Evolutionary conservation across 2,797 vertebrate species (phyloP).

Genomic region (Acestrorhynchus altus): DNA sequence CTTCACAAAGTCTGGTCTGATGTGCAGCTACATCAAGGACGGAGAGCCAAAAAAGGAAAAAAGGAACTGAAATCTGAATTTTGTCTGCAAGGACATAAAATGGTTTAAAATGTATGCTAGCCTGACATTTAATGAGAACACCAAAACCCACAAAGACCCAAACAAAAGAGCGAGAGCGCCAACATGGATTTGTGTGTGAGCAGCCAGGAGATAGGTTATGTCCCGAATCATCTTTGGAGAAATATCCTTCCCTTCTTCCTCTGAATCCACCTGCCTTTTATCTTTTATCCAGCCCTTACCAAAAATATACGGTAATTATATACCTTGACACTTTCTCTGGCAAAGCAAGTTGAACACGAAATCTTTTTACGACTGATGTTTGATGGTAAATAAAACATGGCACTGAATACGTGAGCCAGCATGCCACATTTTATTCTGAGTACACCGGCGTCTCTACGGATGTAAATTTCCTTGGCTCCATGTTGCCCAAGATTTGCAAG

Average conservation of each 20-base stretch:
- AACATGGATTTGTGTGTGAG: slow-evolving; percentile 34
- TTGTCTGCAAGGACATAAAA: slow-evolving; percentile 31
- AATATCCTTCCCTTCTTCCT: slow-evolving; percentile 27
- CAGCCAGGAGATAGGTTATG: slow-evolving; percentile 45
- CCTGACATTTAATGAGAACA: slow-evolving; percentile 35
- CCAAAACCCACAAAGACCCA: slow-evolving; percentile 27
- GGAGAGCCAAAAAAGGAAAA: slow-evolving; percentile 37
- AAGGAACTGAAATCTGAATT: slow-evolving; percentile 39
- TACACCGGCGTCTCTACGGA: slow-evolving; percentile 8
- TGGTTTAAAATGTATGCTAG: slow-evolving; percentile 39
- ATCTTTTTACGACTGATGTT: neutral
- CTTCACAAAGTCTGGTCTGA: slow-evolving; percentile 52
- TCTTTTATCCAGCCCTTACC: slow-evolving; percentile 1
- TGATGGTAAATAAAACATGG: neutral
- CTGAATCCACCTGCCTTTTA: slow-evolving; percentile 13
- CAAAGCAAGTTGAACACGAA: neutral
- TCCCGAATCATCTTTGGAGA: slow-evolving; percentile 30
- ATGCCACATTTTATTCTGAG: neutral
- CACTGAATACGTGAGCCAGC: neutral
- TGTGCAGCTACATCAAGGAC: slow-evolving; percentile 51
- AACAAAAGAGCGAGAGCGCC: slow-evolving; percentile 18
- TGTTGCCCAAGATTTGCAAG: slow-evolving; percentile 4
- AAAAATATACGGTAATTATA: neutral
- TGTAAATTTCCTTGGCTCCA: slow-evolving; percentile 6
- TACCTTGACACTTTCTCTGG: neutral